Conservation (phyloP, 2,113 vertebrate genomes). For the Xyrauchen texanus region DNA sequence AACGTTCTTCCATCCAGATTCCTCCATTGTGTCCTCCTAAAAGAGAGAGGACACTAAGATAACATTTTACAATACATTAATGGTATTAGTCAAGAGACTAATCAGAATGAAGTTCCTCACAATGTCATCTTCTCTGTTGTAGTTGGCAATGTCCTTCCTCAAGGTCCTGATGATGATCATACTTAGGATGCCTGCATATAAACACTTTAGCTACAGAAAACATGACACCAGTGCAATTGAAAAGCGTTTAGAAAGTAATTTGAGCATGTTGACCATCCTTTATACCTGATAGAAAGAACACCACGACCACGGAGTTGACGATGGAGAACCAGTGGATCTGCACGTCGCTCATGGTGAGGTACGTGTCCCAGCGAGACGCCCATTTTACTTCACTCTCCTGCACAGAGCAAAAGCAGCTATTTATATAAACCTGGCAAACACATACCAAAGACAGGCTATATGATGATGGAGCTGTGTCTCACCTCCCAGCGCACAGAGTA, state of each 20-base stretch:
- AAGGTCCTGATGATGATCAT: constrained; percentile 99
- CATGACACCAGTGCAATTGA: not conserved
- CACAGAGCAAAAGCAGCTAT: not conserved
- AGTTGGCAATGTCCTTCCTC: constrained; percentile 98
- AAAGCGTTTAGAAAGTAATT: not conserved
- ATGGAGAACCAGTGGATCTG: constrained; percentile 99
- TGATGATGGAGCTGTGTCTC: constrained; percentile 53
- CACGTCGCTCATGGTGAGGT: constrained; percentile 97
- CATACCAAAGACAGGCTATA: not conserved
- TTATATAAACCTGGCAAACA: not conserved
- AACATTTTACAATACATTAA: not conserved
- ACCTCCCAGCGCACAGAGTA: constrained; percentile 98
- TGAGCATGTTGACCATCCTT: not conserved
- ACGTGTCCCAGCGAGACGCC: constrained; percentile 99
- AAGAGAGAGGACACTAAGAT: not conserved
- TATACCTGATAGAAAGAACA: constrained; percentile 83
- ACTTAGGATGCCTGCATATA: constrained; percentile 86
- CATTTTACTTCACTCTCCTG: constrained; percentile 96
- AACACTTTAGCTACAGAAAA: not conserved
- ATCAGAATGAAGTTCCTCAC: constrained; percentile 70
- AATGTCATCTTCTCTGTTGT: constrained; percentile 98
- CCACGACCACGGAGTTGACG: constrained; percentile 96
- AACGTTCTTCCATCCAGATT: constrained; percentile 98
- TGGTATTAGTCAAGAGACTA: not conserved
- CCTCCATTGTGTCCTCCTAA: constrained; percentile 98